Base-by-base conservation (phyloP, 1,140 invertebrate genomes). In the Orchestia grillus region DNA sequence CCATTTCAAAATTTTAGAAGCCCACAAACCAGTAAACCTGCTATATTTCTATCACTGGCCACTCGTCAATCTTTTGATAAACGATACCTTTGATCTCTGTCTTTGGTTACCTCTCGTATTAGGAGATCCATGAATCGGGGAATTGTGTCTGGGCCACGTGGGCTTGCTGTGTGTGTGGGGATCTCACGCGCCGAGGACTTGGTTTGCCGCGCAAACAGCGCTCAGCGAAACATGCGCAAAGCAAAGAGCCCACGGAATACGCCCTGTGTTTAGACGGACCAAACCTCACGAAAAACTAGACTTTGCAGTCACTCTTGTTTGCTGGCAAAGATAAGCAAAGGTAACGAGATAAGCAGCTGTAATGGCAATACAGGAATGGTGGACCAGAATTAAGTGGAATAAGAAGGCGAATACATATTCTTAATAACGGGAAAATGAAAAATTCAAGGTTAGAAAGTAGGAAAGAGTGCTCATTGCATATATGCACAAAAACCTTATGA, bases 281-380 rank as follows among this genome's bases (percentile, higher is more conserved):
- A 90, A 90, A 90, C 88, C 88, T 42, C 88, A 43, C 4, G 88
- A 90, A 90, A 90, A 90, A 90, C n/a, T 90, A 41, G 43, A 90
- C 88, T 90, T 90, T 90, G 88, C 88, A 90, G 88, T 90, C 88
- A 90, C 28, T 90, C 88, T 90, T 90, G 88, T 90, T 90, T 90
- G 88, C 88, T 36, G 6, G 88, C 43, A 90, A 90, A 90, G 88
- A 44, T 90, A 90, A 90, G n/a, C 88, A 90, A 90, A 44, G 88
- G 88, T 44, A 90, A 90, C 88, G 62, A 77, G 62, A 77, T 77
- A 77, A 77, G 62, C 62, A 77, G 36, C 36, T 77, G 62, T 77
- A 77, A 77, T 77, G 62, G 36, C 28, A 36, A 77, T 77, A 36
- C 62, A 77, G 28, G 47, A 53, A 19, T 8, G 47, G 36, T 15